Conservation (phyloP, 2,113 vertebrate genomes). For the Dunckerocampus dactyliophorus region DNA sequence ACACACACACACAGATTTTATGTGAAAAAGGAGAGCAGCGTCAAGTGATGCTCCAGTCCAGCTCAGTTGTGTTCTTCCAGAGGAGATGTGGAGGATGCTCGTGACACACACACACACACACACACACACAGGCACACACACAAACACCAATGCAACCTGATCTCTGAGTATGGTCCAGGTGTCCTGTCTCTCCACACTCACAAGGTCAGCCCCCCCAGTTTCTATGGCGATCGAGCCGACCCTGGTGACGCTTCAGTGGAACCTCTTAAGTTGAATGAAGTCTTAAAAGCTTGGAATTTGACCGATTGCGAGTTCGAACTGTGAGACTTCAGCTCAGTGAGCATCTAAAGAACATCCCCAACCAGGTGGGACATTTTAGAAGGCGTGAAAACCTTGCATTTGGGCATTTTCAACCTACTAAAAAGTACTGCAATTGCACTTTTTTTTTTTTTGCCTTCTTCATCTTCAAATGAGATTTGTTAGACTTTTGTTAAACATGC, state of each 20-base stretch:
- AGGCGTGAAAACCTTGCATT: no score
- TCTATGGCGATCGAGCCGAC: slow-evolving; percentile 53
- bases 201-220: slow-evolving; percentile 59
- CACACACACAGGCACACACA: slow-evolving; percentile 39
- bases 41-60: slow-evolving; percentile 55
- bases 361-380: no score
- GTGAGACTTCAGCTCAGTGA: not conserved
- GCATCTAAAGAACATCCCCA: not conserved
- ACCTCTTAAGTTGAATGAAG: not conserved
- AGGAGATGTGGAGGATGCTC: slow-evolving; percentile 48
- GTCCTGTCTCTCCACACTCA: slow-evolving; percentile 57
- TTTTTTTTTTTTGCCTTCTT: no score
- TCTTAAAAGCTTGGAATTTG: not conserved
- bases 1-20: slow-evolving; percentile 25
- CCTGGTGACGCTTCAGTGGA: slow-evolving; percentile 17
- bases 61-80: slow-evolving; percentile 55
- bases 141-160: slow-evolving; percentile 58
- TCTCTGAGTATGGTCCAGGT: slow-evolving; percentile 58
- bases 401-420: no score
- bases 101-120: slow-evolving; percentile 41
- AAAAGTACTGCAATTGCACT: no score
- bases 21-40: slow-evolving; percentile 41
- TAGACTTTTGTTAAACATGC: no score
- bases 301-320: not conserved
- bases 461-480: no score